These are phyloP conservation scores for Panorpa germanica DNA, from an alignment of 2,888 invertebrate genomes.

Conservation along the genomic window DNA sequence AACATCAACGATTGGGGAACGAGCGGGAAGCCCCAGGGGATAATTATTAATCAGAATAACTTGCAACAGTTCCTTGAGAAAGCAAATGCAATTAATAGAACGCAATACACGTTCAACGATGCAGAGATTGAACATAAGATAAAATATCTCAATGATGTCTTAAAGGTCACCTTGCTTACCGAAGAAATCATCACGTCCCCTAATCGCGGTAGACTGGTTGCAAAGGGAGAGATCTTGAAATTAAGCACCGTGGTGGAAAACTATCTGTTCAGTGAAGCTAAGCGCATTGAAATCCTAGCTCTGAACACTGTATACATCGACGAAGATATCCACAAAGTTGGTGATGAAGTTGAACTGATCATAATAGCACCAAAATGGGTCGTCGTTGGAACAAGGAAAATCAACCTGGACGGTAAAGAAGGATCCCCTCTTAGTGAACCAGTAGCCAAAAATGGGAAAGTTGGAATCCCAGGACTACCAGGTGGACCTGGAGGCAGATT, in stretches of 20 bases:
- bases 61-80: too few relatives aligned
- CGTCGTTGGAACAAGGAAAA: conserved; percentile 1
- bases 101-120: too few relatives aligned
- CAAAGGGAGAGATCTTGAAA: background rate
- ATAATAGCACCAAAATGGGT: conserved; percentile 9
- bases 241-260: background rate
- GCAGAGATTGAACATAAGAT: too few relatives aligned
- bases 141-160: too few relatives aligned
- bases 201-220: background rate
- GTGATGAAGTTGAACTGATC: background rate
- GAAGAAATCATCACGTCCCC: too few relatives aligned
- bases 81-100: too few relatives aligned
- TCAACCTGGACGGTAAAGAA: conserved; percentile 2
- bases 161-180: background rate
- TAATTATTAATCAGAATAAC: too few relatives aligned
- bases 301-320: conserved; percentile 9
- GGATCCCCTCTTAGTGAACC: too few relatives aligned
- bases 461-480: too few relatives aligned
- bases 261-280: background rate
- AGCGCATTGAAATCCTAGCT: conserved; percentile 6
- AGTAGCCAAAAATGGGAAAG: too few relatives aligned
- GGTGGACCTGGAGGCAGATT: conserved; percentile 12
- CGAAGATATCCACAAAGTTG: background rate
- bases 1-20: too few relatives aligned
- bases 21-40: too few relatives aligned